Percentiles rank a stretch among this genome's conserved stretches.
phyloP scores from a whole-genome alignment of 2,113 vertebrate species.

The Muscicapa adusta region DNA sequence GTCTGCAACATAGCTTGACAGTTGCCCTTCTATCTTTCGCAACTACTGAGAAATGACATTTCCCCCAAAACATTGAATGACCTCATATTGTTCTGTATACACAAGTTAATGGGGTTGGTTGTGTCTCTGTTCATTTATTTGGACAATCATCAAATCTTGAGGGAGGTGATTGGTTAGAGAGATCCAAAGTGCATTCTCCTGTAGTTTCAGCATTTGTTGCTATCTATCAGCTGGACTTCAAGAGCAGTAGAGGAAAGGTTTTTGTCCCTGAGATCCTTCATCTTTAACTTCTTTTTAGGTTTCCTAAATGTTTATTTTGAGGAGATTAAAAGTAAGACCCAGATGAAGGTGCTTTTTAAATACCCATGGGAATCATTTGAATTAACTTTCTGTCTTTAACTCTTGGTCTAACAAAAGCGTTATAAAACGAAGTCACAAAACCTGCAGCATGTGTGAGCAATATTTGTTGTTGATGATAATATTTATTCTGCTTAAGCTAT shows the following conservation, averaged over 20 bases:
- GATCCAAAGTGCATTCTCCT: background rate
- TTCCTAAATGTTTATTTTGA: background rate
- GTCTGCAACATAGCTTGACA: background rate
- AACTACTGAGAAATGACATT: background rate
- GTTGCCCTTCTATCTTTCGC: background rate
- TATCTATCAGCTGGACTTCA: background rate
- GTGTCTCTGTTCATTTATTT: background rate
- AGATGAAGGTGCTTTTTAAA: background rate
- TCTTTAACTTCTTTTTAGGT: constrained; percentile 1
- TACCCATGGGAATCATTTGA: background rate
- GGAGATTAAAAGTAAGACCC: background rate
- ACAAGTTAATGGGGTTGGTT: background rate
- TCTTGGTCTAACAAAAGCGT: background rate
- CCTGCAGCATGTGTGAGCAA: background rate
- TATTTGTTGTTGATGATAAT: background rate
- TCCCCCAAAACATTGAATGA: background rate
- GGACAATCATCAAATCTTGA: background rate
- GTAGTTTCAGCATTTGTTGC: background rate
- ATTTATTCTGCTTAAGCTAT: background rate
- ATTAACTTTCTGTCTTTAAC: background rate
- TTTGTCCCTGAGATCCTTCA: background rate
- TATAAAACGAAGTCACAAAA: background rate
- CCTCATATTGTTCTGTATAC: background rate
- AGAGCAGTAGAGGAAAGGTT: background rate
- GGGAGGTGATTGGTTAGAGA: background rate